phyloP scores from a whole-genome alignment of 2,797 vertebrate species.

The Poecile montanus region DNA sequence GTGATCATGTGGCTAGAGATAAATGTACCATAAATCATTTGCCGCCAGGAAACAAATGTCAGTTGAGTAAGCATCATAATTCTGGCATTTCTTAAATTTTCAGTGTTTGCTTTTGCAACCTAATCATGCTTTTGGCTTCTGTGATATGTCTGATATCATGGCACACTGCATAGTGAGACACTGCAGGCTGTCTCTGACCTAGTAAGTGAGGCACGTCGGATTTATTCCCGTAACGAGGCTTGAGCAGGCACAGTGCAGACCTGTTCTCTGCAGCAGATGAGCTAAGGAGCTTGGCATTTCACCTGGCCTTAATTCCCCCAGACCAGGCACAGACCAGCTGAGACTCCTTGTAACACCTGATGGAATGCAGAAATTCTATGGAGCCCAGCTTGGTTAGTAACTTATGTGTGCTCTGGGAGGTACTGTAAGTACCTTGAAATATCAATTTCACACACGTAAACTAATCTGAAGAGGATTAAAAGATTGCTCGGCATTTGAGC shows the following conservation, averaged over 20 bases:
- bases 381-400: neutral
- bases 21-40: neutral
- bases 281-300: constrained; percentile 27
- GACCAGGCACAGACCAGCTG: accelerated
- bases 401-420: neutral
- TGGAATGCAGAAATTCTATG: neutral
- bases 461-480: constrained; percentile 29
- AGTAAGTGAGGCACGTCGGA: neutral
- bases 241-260: neutral
- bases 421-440: constrained; percentile 11
- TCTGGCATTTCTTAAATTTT: constrained; percentile 26
- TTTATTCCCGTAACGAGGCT: neutral
- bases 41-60: neutral
- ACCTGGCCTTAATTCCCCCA: constrained; percentile 13
- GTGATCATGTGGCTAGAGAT: neutral
- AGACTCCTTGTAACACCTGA: neutral
- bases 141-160: neutral
- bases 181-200: constrained; percentile 12
- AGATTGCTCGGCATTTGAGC: neutral
- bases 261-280: constrained; percentile 19
- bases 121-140: neutral
- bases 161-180: neutral
- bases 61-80: constrained; percentile 2
- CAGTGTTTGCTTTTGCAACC: neutral
- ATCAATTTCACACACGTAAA: neutral